phyloP scores from a whole-genome alignment of 2,888 invertebrate species.

The Acleris cristana region DNA sequence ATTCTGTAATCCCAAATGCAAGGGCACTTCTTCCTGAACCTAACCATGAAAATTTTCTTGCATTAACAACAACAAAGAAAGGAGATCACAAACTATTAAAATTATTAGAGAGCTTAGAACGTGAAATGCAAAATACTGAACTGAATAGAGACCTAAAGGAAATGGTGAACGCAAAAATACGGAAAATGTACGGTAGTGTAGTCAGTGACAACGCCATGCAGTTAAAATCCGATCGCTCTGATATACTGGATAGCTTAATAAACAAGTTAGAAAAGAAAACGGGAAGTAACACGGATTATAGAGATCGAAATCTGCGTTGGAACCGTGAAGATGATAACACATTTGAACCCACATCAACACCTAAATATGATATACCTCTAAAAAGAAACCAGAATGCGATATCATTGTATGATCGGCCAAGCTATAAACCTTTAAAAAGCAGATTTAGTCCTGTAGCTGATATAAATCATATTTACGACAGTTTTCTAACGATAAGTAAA shows the following conservation, averaged over 20 bases:
- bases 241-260: constrained; percentile 26
- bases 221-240: constrained; percentile 19
- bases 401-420: too few species aligned
- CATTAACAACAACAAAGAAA: constrained; percentile 44
- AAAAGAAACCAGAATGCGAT: too few species aligned
- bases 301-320: too few species aligned
- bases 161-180: constrained; percentile 63
- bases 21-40: not conserved
- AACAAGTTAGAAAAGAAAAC: constrained; percentile 2
- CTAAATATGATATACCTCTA: too few species aligned
- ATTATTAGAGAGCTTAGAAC: constrained; percentile 62
- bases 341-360: too few species aligned
- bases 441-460: too few species aligned
- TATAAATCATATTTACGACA: too few species aligned
- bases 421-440: too few species aligned
- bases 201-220: constrained; percentile 47
- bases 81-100: constrained; percentile 58
- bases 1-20: constrained; percentile 1
- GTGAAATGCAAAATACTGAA: constrained; percentile 61
- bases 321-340: too few species aligned
- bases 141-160: constrained; percentile 57
- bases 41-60: constrained; percentile 12
- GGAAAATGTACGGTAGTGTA: constrained; percentile 62
- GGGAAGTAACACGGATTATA: not conserved
- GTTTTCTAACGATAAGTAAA: too few species aligned